These are phyloP conservation scores for Hirtodrosophila cameraria DNA, from an alignment of 2,888 invertebrate species.

Conservation along the genomic window DNA sequence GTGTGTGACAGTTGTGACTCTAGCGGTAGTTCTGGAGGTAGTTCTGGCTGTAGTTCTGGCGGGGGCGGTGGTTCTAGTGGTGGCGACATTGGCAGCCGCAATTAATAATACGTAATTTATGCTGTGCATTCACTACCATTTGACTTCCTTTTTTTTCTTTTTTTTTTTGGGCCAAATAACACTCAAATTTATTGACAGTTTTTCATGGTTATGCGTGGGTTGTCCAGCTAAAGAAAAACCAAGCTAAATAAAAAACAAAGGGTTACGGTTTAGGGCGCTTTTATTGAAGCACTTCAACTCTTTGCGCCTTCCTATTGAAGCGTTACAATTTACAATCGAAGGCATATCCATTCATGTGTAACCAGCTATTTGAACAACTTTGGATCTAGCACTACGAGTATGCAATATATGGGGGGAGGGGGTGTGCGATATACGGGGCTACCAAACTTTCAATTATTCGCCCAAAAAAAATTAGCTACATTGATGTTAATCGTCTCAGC, in stretches of 20 bases:
- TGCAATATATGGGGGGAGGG: background rate
- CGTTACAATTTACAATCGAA: constrained; percentile 73
- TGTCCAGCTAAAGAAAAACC: constrained; percentile 2
- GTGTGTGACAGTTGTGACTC: constrained; percentile 31
- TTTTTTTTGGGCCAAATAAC: constrained; percentile 57
- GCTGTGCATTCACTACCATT: constrained; percentile 58
- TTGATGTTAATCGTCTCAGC: constrained; percentile 41
- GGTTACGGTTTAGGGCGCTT: constrained; percentile 36
- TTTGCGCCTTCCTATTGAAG: constrained; percentile 64
- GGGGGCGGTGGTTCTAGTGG: constrained; percentile 44
- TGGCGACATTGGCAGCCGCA: constrained; percentile 54
- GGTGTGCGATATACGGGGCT: too few relatives aligned
- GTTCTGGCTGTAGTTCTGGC: constrained; percentile 18
- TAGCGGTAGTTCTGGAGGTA: background rate
- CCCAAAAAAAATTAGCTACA: constrained; percentile 40
- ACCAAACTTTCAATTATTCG: constrained; percentile 50
- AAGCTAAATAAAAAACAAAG: constrained; percentile 30
- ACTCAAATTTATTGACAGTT: constrained; percentile 69
- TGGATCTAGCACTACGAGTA: constrained; percentile 13
- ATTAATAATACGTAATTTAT: constrained; percentile 79
- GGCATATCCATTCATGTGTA: constrained; percentile 55
- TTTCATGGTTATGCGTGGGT: constrained; percentile 39
- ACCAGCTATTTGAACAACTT: constrained; percentile 53
- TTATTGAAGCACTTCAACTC: constrained; percentile 67
- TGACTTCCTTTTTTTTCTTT: too few relatives aligned